Evolutionary conservation across 2,113 vertebrate genomes (phyloP).

Genomic region (Antigone vipio): DNA sequence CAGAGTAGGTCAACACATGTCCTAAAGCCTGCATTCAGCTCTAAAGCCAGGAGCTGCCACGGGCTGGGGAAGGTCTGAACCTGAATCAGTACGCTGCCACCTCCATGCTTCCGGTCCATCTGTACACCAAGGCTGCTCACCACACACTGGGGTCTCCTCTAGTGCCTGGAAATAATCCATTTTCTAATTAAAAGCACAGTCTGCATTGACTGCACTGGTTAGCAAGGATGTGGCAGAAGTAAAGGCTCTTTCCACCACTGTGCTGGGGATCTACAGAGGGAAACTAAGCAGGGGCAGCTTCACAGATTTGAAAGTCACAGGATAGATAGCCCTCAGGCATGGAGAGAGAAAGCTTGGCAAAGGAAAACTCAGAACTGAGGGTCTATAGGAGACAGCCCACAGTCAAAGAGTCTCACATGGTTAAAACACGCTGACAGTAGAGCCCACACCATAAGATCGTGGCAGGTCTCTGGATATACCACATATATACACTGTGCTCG

Average conservation of each 20-base stretch:
- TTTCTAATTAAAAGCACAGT: not conserved
- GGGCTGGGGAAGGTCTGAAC: not conserved
- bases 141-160: not conserved
- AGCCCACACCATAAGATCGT: not conserved
- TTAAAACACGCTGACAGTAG: not conserved
- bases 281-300: not conserved
- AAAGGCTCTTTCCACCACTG: not conserved
- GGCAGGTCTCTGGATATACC: not conserved
- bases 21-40: not conserved
- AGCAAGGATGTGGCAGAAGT: not conserved
- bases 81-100: not conserved
- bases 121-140: not conserved
- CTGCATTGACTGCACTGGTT: not conserved
- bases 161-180: not conserved
- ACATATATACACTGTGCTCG: not conserved
- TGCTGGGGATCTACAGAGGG: not conserved
- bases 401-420: not conserved
- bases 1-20: not conserved
- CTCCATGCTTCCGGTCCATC: not conserved
- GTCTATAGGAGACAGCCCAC: not conserved
- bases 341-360: not conserved
- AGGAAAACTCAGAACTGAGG: not conserved
- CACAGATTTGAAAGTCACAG: not conserved
- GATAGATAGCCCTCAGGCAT: not conserved
- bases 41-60: not conserved